Conservation (phyloP, 2,797 vertebrate genomes). For the Percopsis omiscomaycus region DNA sequence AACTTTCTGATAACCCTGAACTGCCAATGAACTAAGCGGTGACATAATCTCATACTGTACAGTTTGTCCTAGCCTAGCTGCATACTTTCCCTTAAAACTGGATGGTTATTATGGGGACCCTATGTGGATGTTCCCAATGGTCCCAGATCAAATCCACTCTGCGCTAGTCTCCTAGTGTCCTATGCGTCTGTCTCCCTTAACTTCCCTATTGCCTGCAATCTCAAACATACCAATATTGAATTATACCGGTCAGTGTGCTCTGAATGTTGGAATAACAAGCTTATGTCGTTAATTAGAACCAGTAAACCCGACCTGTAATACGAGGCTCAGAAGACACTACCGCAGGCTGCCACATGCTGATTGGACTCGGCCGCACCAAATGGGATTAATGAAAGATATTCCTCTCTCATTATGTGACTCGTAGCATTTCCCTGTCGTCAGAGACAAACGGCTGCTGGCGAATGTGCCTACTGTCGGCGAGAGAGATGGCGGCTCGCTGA, state of each 20-base stretch:
- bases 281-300: constrained; percentile 39
- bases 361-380: constrained; percentile 60
- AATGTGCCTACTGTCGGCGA: constrained; percentile 63
- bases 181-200: too few species aligned
- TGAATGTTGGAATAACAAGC: constrained; percentile 22
- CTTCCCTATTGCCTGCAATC: too few species aligned
- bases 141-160: too few species aligned
- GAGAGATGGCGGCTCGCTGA: constrained; percentile 55
- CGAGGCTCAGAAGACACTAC: constrained; percentile 52
- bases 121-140: too few species aligned
- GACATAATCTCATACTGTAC: constrained; percentile 71
- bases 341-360: constrained; percentile 54
- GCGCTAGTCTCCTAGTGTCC: too few species aligned
- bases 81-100: constrained; percentile 46
- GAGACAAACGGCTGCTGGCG: constrained; percentile 54
- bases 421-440: constrained; percentile 59
- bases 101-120: constrained; percentile 20
- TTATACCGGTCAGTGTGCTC: constrained; percentile 31
- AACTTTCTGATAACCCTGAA: constrained; percentile 72
- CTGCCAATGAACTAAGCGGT: constrained; percentile 62
- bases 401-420: constrained; percentile 69
- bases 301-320: constrained; percentile 31
- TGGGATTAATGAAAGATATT: constrained; percentile 68
- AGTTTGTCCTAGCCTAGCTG: constrained; percentile 48
- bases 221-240: constrained; percentile 30